A percentile compares a stretch with the other conserved stretches of the same genome.
These are phyloP conservation scores for Columba guinea DNA, from an alignment of 2,797 vertebrate genomes.

Conservation along the genomic window DNA sequence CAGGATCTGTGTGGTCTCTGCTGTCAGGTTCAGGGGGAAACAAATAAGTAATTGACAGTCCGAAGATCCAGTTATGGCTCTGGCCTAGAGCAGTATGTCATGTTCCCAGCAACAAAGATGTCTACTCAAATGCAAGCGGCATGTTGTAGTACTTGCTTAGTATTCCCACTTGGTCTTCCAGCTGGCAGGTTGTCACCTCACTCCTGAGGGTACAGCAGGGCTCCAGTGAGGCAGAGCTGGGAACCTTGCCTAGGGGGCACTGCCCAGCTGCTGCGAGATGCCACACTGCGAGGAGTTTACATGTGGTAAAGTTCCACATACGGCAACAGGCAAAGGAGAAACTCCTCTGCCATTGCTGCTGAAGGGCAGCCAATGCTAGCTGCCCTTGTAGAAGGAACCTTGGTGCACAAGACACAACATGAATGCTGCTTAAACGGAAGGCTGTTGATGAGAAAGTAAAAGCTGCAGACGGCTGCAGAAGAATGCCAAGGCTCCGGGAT, in stretches of 20 bases:
- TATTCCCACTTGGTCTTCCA: not conserved
- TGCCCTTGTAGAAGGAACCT: not conserved
- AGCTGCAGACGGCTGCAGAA: not conserved
- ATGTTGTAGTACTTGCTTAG: not conserved
- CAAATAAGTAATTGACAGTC: not conserved
- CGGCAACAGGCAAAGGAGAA: not conserved
- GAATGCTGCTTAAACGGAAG: not conserved
- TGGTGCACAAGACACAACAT: not conserved
- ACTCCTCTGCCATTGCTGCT: not conserved
- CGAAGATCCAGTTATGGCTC: not conserved
- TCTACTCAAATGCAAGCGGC: not conserved
- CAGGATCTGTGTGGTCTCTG: fast-evolving
- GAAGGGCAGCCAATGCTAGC: not conserved
- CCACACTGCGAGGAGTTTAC: not conserved
- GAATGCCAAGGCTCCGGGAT: not conserved
- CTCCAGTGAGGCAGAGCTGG: not conserved
- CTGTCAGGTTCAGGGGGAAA: not conserved
- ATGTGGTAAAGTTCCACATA: fast-evolving
- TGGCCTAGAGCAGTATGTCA: not conserved
- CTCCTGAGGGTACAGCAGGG: not conserved
- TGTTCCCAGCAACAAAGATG: not conserved
- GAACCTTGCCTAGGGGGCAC: not conserved
- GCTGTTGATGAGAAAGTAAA: not conserved
- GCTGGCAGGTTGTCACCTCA: not conserved
- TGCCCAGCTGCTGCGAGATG: not conserved